Evolutionary conservation across 2,797 vertebrate genomes (phyloP).

Genomic region (Semaprochilodus insignis): DNA sequence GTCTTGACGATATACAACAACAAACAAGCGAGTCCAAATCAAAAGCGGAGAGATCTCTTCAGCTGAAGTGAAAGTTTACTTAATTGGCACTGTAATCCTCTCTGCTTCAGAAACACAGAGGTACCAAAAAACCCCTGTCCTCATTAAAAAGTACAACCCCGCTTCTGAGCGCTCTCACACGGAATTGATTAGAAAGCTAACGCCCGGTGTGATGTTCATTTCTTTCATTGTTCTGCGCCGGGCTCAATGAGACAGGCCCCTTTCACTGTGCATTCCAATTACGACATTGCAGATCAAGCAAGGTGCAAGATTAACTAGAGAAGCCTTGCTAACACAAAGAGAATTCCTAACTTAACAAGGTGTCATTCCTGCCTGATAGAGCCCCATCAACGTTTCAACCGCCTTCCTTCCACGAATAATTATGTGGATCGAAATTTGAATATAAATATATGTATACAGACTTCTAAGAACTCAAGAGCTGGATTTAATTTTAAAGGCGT

Average conservation of each 20-base stretch:
- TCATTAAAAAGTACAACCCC: conserved; percentile 79
- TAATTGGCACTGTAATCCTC: conserved; percentile 76
- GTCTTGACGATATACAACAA: conserved; percentile 62
- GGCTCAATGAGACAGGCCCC: conserved; percentile 69
- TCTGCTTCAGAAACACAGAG: conserved; percentile 62
- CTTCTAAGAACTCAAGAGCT: conserved; percentile 74
- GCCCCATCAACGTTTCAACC: conserved; percentile 56
- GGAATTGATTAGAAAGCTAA: conserved; percentile 77
- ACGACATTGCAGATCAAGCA: conserved; percentile 79
- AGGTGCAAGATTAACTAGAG: conserved; percentile 80
- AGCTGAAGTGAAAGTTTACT: conserved; percentile 71
- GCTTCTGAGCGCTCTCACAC: conserved; percentile 76
- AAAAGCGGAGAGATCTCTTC: conserved; percentile 63
- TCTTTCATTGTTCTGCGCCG: conserved; percentile 78
- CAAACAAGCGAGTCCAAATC: conserved; percentile 67
- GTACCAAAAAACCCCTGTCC: conserved; percentile 66
- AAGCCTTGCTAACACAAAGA: conserved; percentile 82
- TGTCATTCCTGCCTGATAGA: conserved; percentile 81
- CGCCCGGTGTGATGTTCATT: conserved; percentile 75
- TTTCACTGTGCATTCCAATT: conserved; percentile 77
- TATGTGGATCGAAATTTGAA: conserved; percentile 75
- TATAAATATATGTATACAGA: conserved; percentile 68
- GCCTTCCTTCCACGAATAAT: conserved; percentile 76
- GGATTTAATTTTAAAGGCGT: conserved; percentile 76
- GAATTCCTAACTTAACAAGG: conserved; percentile 84